Conservation (phyloP, 2,888 invertebrate genomes). For the Tachina lurida region DNA sequence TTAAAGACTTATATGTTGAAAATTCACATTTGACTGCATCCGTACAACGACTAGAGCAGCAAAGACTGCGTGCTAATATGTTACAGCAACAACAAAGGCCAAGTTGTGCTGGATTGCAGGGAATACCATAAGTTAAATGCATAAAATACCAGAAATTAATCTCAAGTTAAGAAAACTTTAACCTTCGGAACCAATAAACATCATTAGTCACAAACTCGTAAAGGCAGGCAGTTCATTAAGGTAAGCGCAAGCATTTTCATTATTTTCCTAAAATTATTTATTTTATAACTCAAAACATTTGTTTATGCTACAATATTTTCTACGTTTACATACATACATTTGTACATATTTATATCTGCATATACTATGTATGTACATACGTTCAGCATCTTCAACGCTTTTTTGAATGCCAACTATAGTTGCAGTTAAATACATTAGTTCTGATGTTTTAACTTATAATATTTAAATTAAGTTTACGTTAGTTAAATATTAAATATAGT, state of each 20-base stretch:
- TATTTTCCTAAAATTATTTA: neutral
- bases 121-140: constrained; percentile 76
- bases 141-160: constrained; percentile 7
- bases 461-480: constrained; percentile 40
- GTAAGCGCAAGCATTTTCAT: constrained; percentile 42
- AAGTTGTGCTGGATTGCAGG: constrained; percentile 74
- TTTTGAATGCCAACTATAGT: constrained; percentile 18
- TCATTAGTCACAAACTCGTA: constrained; percentile 41
- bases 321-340: neutral
- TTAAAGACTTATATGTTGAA: constrained; percentile 92
- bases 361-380: no score
- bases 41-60: constrained; percentile 82
- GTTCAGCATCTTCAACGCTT: neutral
- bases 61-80: constrained; percentile 80
- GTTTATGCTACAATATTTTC: constrained; percentile 1
- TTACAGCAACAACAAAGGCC: constrained; percentile 80
- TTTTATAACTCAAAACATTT: neutral
- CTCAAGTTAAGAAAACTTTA: constrained; percentile 5
- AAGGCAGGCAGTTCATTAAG: constrained; percentile 31
- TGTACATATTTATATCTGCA: no score
- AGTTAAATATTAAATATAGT: constrained; percentile 39
- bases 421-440: constrained; percentile 52
- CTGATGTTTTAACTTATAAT: constrained; percentile 29
- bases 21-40: constrained; percentile 90
- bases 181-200: constrained; percentile 12